phyloP scores from a whole-genome alignment of 2,113 vertebrate species.

The Campylorhamphus procurvoides region DNA sequence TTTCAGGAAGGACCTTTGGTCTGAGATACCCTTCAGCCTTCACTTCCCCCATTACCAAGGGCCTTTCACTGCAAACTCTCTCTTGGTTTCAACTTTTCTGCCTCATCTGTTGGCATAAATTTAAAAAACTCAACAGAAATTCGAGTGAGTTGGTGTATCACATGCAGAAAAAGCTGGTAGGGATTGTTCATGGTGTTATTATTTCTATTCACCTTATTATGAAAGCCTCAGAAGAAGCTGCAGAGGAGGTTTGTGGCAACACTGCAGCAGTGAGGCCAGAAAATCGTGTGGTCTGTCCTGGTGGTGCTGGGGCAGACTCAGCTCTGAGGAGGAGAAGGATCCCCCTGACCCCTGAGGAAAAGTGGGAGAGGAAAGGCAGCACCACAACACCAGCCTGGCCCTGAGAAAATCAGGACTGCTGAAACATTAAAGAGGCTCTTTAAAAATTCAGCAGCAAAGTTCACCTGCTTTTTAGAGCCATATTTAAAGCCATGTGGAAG shows the following conservation, averaged over 20 bases:
- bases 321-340: neutral
- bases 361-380: neutral
- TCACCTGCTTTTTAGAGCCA: neutral
- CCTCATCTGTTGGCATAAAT: neutral
- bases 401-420: neutral
- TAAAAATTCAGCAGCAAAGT: constrained; percentile 46
- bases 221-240: neutral
- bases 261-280: neutral
- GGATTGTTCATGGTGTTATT: neutral
- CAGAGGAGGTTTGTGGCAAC: neutral
- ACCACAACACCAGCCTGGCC: neutral
- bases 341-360: neutral
- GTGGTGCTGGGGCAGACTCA: neutral
- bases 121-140: neutral
- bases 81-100: neutral
- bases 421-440: constrained; percentile 39
- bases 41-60: neutral
- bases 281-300: neutral
- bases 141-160: neutral
- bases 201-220: neutral
- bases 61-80: neutral
- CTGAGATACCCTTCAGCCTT: neutral
- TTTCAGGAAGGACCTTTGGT: neutral
- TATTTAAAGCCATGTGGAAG: neutral
- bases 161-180: rapidly evolving